phyloP scores from a whole-genome alignment of 2,888 invertebrate genomes.

The Plusia festucae region DNA sequence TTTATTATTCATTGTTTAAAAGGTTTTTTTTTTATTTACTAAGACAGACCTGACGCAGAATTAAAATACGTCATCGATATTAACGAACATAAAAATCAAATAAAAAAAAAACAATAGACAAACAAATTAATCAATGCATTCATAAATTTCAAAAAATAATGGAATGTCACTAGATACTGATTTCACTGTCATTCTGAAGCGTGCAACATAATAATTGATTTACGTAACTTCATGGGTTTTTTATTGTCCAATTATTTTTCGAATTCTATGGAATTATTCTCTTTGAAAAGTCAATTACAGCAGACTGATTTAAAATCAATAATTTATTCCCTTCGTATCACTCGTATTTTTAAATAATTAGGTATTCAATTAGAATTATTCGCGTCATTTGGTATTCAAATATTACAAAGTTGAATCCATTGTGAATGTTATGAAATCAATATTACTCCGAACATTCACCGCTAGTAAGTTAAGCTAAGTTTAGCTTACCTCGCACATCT shows the following conservation, averaged over 20 bases:
- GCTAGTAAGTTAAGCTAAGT: no score
- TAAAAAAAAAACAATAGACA: neutral
- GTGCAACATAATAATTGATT: neutral
- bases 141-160: constrained; percentile 1
- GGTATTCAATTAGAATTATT: neutral
- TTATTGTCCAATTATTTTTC: neutral
- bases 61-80: no score
- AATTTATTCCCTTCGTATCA: neutral
- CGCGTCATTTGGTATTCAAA: no score
- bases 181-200: neutral
- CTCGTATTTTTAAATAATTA: neutral
- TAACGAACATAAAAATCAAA: neutral
- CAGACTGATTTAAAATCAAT: neutral
- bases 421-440: no score
- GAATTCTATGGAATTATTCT: neutral
- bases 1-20: no score
- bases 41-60: no score
- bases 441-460: no score
- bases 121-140: neutral
- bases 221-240: neutral
- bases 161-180: neutral
- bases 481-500: no score
- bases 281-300: neutral
- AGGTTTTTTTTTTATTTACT: no score
- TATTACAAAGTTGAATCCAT: no score